These are phyloP conservation scores for Cepphus grylle DNA, from an alignment of 2,113 vertebrate species.

Conservation along the genomic window DNA sequence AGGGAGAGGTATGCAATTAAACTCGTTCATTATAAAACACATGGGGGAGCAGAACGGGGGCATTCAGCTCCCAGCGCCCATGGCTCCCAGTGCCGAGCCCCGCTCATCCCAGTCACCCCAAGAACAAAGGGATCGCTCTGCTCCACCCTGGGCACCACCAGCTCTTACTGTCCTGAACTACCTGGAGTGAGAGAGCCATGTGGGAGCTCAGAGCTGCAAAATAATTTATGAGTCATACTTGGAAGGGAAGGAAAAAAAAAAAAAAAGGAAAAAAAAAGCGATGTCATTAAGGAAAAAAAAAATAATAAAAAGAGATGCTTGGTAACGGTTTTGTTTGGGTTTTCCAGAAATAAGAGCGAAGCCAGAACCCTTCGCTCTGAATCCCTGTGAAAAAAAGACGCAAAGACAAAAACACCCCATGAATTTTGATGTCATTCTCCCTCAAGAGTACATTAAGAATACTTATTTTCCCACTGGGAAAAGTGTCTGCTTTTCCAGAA, in stretches of 20 bases:
- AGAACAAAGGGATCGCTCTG: not conserved
- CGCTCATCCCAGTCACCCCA: not conserved
- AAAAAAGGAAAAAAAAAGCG: not conserved
- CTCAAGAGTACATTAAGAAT: not conserved
- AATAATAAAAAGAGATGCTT: not conserved
- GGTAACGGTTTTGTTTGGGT: not conserved
- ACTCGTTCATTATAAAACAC: not conserved
- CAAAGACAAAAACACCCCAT: not conserved
- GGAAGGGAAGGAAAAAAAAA: not conserved
- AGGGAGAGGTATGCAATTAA: not conserved
- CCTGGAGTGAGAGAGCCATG: fast-evolving
- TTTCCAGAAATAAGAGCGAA: not conserved
- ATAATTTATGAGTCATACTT: fast-evolving
- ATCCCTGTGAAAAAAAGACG: fast-evolving
- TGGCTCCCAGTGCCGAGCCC: not conserved
- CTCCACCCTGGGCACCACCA: not conserved
- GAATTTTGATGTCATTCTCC: not conserved
- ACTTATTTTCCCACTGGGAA: not conserved
- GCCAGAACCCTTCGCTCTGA: not conserved
- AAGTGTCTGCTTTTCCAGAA: not conserved
- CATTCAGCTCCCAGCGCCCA: not conserved
- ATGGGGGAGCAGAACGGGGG: not conserved
- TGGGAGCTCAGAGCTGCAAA: not conserved
- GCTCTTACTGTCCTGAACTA: not conserved
- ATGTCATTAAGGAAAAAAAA: not conserved